Evolutionary conservation across 2,888 invertebrate species (phyloP).

Genomic region (Philhelius pedissequus): DNA sequence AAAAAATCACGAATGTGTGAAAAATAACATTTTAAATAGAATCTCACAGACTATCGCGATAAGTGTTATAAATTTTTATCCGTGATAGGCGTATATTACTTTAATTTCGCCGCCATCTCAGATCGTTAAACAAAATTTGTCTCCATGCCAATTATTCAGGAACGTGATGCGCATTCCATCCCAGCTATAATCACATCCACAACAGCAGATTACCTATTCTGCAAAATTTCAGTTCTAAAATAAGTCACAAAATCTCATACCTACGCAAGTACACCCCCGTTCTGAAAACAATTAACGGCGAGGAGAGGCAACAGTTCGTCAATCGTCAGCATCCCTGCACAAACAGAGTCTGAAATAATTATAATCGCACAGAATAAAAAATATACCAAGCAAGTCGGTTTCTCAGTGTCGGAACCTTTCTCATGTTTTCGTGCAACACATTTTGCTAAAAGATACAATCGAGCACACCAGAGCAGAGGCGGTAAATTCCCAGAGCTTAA

Average conservation of each 20-base stretch:
- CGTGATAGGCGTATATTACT: conserved; percentile 28
- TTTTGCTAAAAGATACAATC: conserved; percentile 52
- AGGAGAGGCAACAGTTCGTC: not conserved
- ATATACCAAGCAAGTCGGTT: conserved; percentile 12
- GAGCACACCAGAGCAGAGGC: conserved; percentile 3
- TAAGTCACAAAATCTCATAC: not conserved
- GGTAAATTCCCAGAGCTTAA: conserved; percentile 61
- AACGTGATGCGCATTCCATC: conserved; percentile 52
- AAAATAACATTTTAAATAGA: not conserved
- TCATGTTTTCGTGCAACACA: conserved; percentile 58
- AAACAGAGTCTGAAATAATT: conserved; percentile 9
- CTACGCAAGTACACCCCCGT: not conserved
- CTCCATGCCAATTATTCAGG: conserved; percentile 45
- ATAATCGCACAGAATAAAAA: conserved; percentile 22
- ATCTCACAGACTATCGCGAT: conserved; percentile 4
- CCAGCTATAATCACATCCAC: not conserved
- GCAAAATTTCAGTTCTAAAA: conserved; percentile 4
- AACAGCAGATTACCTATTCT: conserved; percentile 2
- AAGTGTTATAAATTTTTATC: conserved; percentile 7
- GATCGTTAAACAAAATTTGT: conserved; percentile 13
- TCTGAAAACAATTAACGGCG: not conserved
- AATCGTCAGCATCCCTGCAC: conserved; percentile 47
- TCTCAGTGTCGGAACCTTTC: conserved; percentile 64
- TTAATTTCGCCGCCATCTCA: conserved; percentile 56
- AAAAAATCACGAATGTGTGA: not conserved